phyloP scores from a whole-genome alignment of 2,113 vertebrate genomes.

The Pygoscelis antarcticus region DNA sequence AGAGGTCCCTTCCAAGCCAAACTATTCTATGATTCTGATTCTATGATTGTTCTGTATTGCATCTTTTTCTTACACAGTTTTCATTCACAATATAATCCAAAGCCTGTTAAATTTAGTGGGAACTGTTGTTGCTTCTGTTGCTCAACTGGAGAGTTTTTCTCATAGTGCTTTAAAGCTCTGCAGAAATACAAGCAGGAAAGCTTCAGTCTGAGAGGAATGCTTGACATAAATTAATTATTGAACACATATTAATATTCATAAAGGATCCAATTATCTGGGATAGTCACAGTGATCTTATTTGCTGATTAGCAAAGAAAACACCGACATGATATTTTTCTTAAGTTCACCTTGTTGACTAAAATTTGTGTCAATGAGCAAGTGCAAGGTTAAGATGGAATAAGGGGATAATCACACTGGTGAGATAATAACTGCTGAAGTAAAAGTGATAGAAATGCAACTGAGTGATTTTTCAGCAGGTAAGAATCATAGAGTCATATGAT shows the following conservation, averaged over 20 bases:
- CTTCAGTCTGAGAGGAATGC: background rate
- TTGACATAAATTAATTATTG: conserved; percentile 29
- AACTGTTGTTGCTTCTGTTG: background rate
- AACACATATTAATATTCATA: conserved; percentile 58
- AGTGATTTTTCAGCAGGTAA: background rate
- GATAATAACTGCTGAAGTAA: background rate
- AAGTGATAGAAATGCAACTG: background rate
- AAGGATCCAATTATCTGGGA: conserved; percentile 34
- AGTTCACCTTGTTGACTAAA: conserved; percentile 55
- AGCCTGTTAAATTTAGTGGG: background rate
- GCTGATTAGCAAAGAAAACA: conserved; percentile 60
- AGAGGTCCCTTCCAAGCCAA: no score
- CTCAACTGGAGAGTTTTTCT: background rate
- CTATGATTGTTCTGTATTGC: background rate
- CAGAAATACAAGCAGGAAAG: background rate
- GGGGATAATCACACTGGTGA: background rate
- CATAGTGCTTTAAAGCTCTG: background rate
- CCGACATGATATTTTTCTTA: conserved; percentile 17
- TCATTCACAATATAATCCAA: background rate
- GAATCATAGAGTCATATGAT: background rate
- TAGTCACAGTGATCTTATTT: conserved; percentile 38
- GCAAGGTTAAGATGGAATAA: conserved; percentile 49
- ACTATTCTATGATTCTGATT: no score
- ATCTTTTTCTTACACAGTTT: background rate
- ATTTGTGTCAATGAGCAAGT: conserved; percentile 33